Evolutionary conservation across 2,888 invertebrate species (phyloP), one percentile per base, ranked within the genome.

Genomic region (Troides oblongomaculatus): DNA sequence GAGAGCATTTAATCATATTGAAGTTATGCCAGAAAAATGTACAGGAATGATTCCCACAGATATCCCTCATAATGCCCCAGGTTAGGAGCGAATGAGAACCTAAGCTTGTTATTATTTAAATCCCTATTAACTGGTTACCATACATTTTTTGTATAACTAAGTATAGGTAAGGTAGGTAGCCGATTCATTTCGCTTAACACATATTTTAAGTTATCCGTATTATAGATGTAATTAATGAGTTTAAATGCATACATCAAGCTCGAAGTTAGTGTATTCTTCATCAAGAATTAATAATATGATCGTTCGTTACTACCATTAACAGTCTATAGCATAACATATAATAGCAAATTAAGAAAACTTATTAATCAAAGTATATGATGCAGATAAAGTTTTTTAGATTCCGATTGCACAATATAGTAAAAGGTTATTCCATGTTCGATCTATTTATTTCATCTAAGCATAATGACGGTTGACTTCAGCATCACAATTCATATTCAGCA

Each of bases 1-100:
- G 79, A 85, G 82, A 84, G 79, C 85, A 79, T 81, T 81, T 80
- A 81, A 84, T 85, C 81, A 82, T 79, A 81, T 81, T 77, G 72
- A 74, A 62, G 71, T 71, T 72, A 60, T 72, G 72, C 74, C 70
- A 64, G 69, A 69, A 66, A 68, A 74, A 74, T 72, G 72, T 71
- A 72, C 73, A 62, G 70, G 43, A 67, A 66, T 70, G 69, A 72
- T 78, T 80, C 78, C 76, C 79, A 79, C 77, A 75, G 76, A 76
- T 74, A 76, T 77, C 71, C 71, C 63, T 71, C 76, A 79, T 76
- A 78, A 75, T 58, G 58, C 66, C 62, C 21, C 62, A 10, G 62
- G 62, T 46, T 58, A 46, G 17, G 39, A 69, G 66, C 66, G 62
- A 69, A 62, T 66, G 23, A 36, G 65, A 62, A 36, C 18, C 57